Conservation (phyloP, 2,888 invertebrate genomes). For the Luperina testacea region DNA sequence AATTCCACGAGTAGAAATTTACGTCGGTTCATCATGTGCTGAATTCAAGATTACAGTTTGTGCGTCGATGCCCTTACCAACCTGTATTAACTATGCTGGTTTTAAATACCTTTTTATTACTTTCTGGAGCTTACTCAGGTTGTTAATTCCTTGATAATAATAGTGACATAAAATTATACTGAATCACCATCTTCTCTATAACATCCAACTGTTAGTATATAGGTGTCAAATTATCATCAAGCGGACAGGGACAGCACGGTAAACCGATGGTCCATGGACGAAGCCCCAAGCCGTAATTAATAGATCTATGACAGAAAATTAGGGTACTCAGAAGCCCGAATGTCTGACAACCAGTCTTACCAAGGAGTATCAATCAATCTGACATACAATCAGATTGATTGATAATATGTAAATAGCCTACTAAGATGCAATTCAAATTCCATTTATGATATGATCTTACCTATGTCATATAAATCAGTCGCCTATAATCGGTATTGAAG, state of each 20-base stretch:
- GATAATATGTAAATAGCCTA: not conserved
- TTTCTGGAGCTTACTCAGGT: not conserved
- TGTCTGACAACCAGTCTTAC: not conserved
- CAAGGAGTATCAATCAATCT: not conserved
- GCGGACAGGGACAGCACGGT: not conserved
- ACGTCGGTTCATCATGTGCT: too few relatives aligned
- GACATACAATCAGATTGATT: too few relatives aligned
- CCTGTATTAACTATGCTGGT: not conserved
- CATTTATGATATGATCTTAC: not conserved
- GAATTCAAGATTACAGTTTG: too few relatives aligned
- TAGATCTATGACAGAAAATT: too few relatives aligned
- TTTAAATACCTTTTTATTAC: not conserved
- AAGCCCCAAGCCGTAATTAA: not conserved
- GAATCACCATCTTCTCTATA: not conserved
- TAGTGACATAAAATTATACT: too few relatives aligned
- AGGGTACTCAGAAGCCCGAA: not conserved
- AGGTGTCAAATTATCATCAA: not conserved
- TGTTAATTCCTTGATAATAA: not conserved
- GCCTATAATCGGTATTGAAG: not conserved
- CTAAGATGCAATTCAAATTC: not conserved
- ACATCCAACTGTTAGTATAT: not conserved
- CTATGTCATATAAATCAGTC: not conserved
- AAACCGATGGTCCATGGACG: not conserved
- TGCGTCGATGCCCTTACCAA: too few relatives aligned
- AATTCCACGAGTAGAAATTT: too few relatives aligned